Conservation (phyloP, 2,113 vertebrate species). For the Pungitius pungitius region DNA sequence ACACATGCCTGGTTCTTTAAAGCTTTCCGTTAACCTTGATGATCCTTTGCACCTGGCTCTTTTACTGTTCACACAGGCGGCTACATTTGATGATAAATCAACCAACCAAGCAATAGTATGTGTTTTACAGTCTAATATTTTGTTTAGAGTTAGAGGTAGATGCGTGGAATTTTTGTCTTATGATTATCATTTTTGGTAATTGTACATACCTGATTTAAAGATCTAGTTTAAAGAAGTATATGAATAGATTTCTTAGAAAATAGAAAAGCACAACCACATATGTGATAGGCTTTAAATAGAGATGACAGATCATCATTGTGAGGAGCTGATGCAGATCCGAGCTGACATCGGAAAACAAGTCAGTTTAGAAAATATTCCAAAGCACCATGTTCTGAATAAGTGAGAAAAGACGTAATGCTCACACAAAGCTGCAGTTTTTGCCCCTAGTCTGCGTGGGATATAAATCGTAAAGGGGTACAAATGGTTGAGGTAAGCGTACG, state of each 20-base stretch:
- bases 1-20: conserved; percentile 25
- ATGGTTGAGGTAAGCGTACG: background rate
- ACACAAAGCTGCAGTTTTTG: background rate
- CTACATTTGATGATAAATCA: conserved; percentile 32
- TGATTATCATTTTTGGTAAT: too few relatives aligned
- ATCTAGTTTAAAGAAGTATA: background rate
- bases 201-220: background rate
- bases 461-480: background rate
- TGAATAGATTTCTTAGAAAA: background rate
- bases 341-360: too few relatives aligned
- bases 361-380: too few relatives aligned
- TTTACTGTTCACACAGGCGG: background rate
- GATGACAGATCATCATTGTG: too few relatives aligned
- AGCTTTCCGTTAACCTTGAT: conserved; percentile 58
- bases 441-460: background rate
- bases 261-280: too few relatives aligned
- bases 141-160: background rate
- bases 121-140: conserved; percentile 30
- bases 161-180: background rate
- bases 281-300: too few relatives aligned
- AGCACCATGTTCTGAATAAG: too few relatives aligned
- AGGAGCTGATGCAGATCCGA: too few relatives aligned
- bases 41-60: conserved; percentile 44
- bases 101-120: background rate
- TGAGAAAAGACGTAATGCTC: too few relatives aligned